Evolutionary conservation across 92 coral and sea anemone species (phyloP), one percentile per base, ranked within the genome.

Genomic region (Zoanthus sociatus): DNA sequence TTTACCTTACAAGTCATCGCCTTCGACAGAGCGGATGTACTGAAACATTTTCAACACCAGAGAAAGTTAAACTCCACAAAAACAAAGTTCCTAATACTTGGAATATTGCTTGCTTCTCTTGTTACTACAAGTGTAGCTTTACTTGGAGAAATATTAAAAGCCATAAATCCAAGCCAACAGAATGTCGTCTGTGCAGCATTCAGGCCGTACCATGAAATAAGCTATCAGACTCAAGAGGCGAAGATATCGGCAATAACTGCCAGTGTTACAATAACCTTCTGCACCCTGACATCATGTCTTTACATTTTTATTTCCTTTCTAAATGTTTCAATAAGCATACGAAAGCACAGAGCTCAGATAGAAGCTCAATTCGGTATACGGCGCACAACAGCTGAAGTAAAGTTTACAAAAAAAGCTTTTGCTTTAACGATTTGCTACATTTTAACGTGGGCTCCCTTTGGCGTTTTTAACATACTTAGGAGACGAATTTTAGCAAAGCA

Each of bases 21-120:
- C 7, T 64, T 45, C 26, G 90, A 87, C 54, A 73, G 90, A 48
- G 14, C 14, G 14, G 90, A 87, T 16, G 90, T 77, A 14, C 63
- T 87, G 70, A 87, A 84, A 20, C 44, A 87, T 46, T 78, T 87
- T 46, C 51, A 73, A 47, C 71, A 60, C 21, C 90, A 78, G 75
- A 69, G 90, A 87, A 77, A 67, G 46, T 32, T 87, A 11, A 78
- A 84, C 6, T 33, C 72, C 5, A 66, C 17, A 7, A 78, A 20
- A 53, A 37, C 90, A 33, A 47, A 71, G 20, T 42, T 16, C 15
- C 68, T 70, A 13, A 68, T 69, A 8, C 2, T 21, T 18, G 17
- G 60, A 63, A 31, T 75, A 3, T 87, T 86, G 86, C 55, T 48
- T 12, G 44, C 58, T 9, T 78, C 90, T 53, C n/a, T 50, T 7